Base-by-base conservation (phyloP, 2,888 invertebrate genomes). In the Heliconius hortense region DNA sequence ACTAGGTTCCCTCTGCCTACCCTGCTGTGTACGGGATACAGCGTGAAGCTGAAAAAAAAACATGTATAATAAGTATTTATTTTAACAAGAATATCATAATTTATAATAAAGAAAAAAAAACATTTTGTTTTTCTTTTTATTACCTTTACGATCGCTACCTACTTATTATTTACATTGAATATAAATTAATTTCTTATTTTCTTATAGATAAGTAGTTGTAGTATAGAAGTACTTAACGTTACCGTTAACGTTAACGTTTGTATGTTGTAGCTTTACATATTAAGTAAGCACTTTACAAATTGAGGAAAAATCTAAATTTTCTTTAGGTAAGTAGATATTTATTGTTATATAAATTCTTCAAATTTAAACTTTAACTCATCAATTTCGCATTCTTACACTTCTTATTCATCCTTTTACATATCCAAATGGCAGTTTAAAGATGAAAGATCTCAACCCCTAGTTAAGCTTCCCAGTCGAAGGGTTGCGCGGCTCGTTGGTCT, bases 401-500 rank as follows among this genome's bases (percentile, higher is more conserved):
- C 7, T 18, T 18, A 0, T n/a, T 56, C 21, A n/a, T n/a, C 10
- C 11, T n/a, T n/a, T 56, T 56, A n/a, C 10, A 56, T 10, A n/a
- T 21, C 21, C 11, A 56, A 56, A n/a, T 56, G 3, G 7, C 11
- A 56, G 4, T n/a, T 56, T n/a, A 11, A 15, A 66, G 7, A 66
- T 15, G 66, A 66, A 56, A 56, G 2, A 56, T 56, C 18, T 64
- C 64, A 71, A 18, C 74, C 70, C 64, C 39, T 39, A 75, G n/a
- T 75, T 75, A 43, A 63, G 62, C 43, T 15, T n/a, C 15, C 15
- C 31, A 21, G n/a, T 18, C 39, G 53, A 31, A 71, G 70, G 66
- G 53, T 31, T 71, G 62, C 11, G 76, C 80, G 94, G 93, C 94
- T 94, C 94, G 93, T 94, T 94, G 94, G 94, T 94, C 94, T 94